Conservation (phyloP, 2,888 invertebrate genomes). For the Metacarcinus magister region DNA sequence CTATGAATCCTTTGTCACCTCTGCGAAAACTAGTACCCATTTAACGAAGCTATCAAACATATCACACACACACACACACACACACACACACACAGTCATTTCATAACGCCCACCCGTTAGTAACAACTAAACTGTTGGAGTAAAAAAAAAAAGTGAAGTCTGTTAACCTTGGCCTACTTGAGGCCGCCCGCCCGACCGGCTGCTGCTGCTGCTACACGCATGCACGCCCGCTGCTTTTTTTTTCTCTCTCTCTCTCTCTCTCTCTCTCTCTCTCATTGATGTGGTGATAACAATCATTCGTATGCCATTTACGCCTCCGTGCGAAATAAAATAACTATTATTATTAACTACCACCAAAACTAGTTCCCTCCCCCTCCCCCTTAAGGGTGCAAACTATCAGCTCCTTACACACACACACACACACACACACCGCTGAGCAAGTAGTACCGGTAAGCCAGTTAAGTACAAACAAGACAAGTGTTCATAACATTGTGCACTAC, state of each 20-base stretch:
- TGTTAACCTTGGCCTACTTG: constrained; percentile 63
- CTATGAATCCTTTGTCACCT: not conserved
- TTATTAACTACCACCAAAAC: too few species aligned
- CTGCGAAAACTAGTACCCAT: not conserved
- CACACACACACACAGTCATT: not conserved
- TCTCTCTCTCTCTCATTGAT: too few species aligned
- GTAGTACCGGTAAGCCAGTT: not conserved
- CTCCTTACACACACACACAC: not conserved
- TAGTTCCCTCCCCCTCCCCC: not conserved
- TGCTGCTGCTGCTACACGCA: constrained; percentile 40
- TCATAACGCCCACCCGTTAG: constrained; percentile 40
- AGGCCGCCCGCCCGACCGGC: not conserved
- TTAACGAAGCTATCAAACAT: not conserved
- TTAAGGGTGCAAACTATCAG: not conserved
- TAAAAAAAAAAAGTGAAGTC: constrained; percentile 57
- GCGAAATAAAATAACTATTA: too few species aligned
- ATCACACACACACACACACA: constrained; percentile 34
- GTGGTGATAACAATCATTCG: too few species aligned
- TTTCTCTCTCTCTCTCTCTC: not conserved
- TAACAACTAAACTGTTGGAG: constrained; percentile 11
- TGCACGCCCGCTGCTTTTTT: not conserved
- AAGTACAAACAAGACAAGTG: not conserved
- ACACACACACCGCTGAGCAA: not conserved
- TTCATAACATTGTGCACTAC: not conserved
- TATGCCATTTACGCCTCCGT: too few species aligned